Percentiles rank a stretch among this genome's conserved stretches.
These are phyloP conservation scores for Leptopilina drosophilae DNA, from an alignment of 2,888 invertebrate genomes.

Conservation along the genomic window DNA sequence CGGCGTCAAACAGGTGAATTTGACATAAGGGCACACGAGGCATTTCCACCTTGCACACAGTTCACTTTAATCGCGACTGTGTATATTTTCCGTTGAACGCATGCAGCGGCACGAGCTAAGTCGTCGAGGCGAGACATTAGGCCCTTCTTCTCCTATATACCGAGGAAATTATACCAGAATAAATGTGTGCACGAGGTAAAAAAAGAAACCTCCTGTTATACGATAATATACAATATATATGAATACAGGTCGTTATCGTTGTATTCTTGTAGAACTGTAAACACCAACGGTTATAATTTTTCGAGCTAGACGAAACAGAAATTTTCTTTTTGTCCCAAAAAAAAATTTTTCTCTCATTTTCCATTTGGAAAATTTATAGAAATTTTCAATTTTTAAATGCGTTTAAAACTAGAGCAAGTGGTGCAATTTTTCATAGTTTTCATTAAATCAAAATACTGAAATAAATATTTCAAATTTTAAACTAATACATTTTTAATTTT, in stretches of 20 bases:
- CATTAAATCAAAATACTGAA: no score
- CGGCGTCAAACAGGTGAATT: slow-evolving; percentile 36
- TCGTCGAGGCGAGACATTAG: slow-evolving; percentile 37
- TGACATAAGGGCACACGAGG: slow-evolving; percentile 29
- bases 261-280: neutral
- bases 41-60: slow-evolving; percentile 26
- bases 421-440: no score
- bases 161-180: slow-evolving; percentile 37
- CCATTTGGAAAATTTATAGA: no score
- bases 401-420: no score
- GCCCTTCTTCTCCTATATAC: slow-evolving; percentile 9
- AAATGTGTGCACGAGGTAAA: slow-evolving; percentile 15
- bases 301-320: no score
- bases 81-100: slow-evolving; percentile 36
- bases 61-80: slow-evolving; percentile 30
- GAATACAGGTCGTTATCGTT: slow-evolving; percentile 31
- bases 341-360: no score
- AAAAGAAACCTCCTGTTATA: slow-evolving; percentile 17
- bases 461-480: no score
- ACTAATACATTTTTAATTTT: no score
- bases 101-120: slow-evolving; percentile 39
- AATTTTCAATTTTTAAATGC: no score
- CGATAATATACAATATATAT: slow-evolving; percentile 9
- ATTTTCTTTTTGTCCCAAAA: no score
- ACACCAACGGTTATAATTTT: neutral